phyloP scores from a whole-genome alignment of 2,888 invertebrate genomes.

The Uloborus plumipes region DNA sequence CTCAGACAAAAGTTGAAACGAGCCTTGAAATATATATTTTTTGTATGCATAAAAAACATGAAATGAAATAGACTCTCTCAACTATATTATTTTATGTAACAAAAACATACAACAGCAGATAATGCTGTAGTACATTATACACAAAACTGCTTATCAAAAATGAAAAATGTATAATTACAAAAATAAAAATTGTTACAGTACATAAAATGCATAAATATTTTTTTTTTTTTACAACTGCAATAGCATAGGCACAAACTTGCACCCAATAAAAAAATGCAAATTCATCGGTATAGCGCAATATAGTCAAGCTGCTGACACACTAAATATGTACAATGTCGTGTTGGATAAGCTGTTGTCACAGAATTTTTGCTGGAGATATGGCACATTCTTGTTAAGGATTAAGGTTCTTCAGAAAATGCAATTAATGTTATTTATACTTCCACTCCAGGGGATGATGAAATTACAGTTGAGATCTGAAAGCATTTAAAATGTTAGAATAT shows the following conservation, averaged over 20 bases:
- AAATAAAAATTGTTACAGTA: not conserved
- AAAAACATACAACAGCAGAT: constrained; percentile 45
- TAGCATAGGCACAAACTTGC: too few species aligned
- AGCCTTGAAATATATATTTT: too few species aligned
- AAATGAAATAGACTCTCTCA: not conserved
- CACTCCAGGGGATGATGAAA: constrained; percentile 51
- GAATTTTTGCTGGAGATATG: constrained; percentile 14
- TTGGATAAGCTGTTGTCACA: too few species aligned
- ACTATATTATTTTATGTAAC: constrained; percentile 52
- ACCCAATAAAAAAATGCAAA: too few species aligned
- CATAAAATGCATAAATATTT: too few species aligned
- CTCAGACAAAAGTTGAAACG: too few species aligned
- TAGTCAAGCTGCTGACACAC: too few species aligned
- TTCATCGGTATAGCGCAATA: too few species aligned
- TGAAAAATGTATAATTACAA: constrained; percentile 49
- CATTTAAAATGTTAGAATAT: too few species aligned
- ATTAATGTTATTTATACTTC: constrained; percentile 55
- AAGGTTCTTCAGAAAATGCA: constrained; percentile 31
- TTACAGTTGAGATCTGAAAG: constrained; percentile 46
- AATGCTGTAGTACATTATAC: constrained; percentile 22
- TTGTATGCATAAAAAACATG: too few species aligned
- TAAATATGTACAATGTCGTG: too few species aligned
- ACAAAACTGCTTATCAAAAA: constrained; percentile 39
- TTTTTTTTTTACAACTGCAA: too few species aligned
- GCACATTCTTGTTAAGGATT: constrained; percentile 20